These are phyloP conservation scores for Yponomeuta sedellus DNA, from an alignment of 2,888 invertebrate species.

Conservation along the genomic window DNA sequence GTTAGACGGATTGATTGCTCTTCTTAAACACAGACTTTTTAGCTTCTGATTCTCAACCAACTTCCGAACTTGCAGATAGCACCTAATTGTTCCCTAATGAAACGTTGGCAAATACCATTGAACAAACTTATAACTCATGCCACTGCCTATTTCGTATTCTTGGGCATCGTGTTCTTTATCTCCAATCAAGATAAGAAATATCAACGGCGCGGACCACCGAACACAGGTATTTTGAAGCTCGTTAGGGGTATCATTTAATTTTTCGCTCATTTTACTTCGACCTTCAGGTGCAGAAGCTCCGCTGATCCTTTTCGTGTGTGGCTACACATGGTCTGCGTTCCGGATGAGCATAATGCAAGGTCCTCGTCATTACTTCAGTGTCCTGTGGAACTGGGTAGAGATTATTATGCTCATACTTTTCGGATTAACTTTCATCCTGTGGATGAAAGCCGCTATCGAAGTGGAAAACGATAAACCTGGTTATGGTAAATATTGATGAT, in stretches of 20 bases:
- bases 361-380: constrained; percentile 71
- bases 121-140: constrained; percentile 83
- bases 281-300: constrained; percentile 42
- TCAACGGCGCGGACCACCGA: constrained; percentile 76
- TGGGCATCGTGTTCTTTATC: constrained; percentile 77
- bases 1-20: constrained; percentile 28
- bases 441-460: constrained; percentile 77
- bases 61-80: constrained; percentile 34
- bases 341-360: constrained; percentile 77
- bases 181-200: constrained; percentile 76
- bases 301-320: constrained; percentile 69
- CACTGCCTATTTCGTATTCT: constrained; percentile 80
- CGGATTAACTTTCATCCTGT: constrained; percentile 76
- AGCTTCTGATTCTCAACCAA: neutral
- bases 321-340: constrained; percentile 73
- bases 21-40: neutral
- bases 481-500: neutral
- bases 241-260: neutral
- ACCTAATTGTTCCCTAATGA: constrained; percentile 56
- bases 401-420: constrained; percentile 77
- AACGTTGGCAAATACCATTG: constrained; percentile 78
- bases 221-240: constrained; percentile 54
- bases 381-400: constrained; percentile 80
- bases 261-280: neutral
- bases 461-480: constrained; percentile 26